Evolutionary conservation across 2,113 vertebrate genomes (phyloP).

Genomic region (Perca schrenkii): DNA sequence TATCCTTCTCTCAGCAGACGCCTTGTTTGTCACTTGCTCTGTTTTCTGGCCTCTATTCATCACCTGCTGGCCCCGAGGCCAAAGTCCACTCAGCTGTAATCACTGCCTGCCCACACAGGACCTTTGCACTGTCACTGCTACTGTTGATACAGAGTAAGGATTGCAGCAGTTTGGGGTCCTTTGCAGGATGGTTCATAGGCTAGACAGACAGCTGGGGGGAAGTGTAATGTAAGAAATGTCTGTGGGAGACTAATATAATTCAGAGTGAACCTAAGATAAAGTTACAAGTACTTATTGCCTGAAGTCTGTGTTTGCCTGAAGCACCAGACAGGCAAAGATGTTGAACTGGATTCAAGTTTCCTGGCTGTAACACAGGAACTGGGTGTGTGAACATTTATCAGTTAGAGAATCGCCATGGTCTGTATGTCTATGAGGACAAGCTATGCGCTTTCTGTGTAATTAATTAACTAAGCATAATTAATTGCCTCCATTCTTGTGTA

Average conservation of each 20-base stretch:
- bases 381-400: constrained; percentile 10
- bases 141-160: constrained; percentile 17
- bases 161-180: constrained; percentile 11
- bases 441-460: neutral
- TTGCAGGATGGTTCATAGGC: neutral
- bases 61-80: constrained; percentile 51
- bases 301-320: constrained; percentile 54
- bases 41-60: constrained; percentile 50
- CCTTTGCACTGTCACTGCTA: constrained; percentile 66
- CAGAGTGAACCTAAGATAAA: constrained; percentile 42
- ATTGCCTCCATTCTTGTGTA: neutral
- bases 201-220: constrained; percentile 20
- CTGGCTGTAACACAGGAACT: neutral
- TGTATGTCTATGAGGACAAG: neutral
- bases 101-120: constrained; percentile 58
- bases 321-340: constrained; percentile 13
- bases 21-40: constrained; percentile 57
- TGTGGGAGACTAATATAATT: constrained; percentile 45
- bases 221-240: constrained; percentile 26
- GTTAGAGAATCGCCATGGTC: neutral
- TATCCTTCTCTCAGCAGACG: constrained; percentile 7
- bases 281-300: constrained; percentile 47
- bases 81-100: constrained; percentile 68
- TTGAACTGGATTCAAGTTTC: constrained; percentile 2
- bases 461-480: constrained; percentile 6